Percentiles rank a stretch among this genome's conserved stretches.
Conservation (phyloP, 2,888 invertebrate species). For the Tiliacea aurago region DNA sequence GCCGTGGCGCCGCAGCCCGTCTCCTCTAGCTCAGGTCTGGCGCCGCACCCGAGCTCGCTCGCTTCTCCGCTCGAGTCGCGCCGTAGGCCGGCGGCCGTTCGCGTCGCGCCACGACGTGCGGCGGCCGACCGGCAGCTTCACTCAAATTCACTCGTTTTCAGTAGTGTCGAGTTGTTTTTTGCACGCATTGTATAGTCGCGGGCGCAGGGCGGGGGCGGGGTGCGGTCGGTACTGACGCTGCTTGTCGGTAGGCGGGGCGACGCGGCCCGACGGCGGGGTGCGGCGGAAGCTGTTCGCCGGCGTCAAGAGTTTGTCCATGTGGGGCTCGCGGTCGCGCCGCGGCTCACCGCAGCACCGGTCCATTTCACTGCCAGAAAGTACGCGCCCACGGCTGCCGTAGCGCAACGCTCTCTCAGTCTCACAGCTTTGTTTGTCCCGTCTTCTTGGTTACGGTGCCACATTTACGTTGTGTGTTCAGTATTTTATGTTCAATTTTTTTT, state of each 20-base stretch:
- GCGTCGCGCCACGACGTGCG: slow-evolving; percentile 68
- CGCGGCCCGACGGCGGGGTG: slow-evolving; percentile 92
- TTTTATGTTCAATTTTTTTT: slow-evolving; percentile 80
- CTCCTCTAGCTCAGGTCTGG: slow-evolving; percentile 93
- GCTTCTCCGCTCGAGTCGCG: slow-evolving; percentile 85
- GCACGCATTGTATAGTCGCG: slow-evolving; percentile 87
- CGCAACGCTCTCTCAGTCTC: slow-evolving; percentile 85
- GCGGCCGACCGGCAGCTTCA: slow-evolving; percentile 82
- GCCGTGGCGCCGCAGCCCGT: slow-evolving; percentile 92
- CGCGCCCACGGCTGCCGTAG: slow-evolving; percentile 88
- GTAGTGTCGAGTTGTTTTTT: slow-evolving; percentile 87
- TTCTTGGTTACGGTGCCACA: slow-evolving; percentile 85
- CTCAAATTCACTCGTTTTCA: slow-evolving; percentile 87
- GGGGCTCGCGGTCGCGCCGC: slow-evolving; percentile 92
- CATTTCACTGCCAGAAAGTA: slow-evolving; percentile 97
- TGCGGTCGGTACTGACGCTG: slow-evolving; percentile 86
- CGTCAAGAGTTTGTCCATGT: slow-evolving; percentile 94
- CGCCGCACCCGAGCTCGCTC: slow-evolving; percentile 85
- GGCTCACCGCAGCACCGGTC: slow-evolving; percentile 94
- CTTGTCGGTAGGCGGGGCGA: slow-evolving; percentile 88
- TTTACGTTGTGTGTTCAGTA: slow-evolving; percentile 86
- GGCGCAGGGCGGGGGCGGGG: slow-evolving; percentile 86
- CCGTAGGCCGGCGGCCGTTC: slow-evolving; percentile 80
- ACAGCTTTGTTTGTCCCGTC: slow-evolving; percentile 89
- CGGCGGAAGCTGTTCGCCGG: slow-evolving; percentile 95